A percentile compares a stretch with the other conserved stretches of the same genome.
These are phyloP conservation scores for Argyra leucocephala DNA, from an alignment of 2,888 invertebrate species.

Conservation along the genomic window DNA sequence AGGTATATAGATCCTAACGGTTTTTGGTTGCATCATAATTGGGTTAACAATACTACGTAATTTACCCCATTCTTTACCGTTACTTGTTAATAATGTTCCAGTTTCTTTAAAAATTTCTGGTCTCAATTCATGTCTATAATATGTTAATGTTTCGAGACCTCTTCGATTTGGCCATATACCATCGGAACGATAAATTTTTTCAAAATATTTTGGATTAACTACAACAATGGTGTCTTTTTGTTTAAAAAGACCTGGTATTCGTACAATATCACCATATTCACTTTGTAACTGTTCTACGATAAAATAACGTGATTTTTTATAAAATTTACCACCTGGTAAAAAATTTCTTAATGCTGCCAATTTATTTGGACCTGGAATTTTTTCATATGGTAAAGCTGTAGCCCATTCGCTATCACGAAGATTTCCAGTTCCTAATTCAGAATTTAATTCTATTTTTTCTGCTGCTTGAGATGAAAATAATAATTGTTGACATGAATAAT, in stretches of 20 bases:
- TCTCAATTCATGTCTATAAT: slow-evolving; percentile 41
- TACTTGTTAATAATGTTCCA: slow-evolving; percentile 26
- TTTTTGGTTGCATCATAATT: slow-evolving; percentile 52
- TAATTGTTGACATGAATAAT: background rate
- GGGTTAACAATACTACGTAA: slow-evolving; percentile 56
- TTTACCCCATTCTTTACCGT: slow-evolving; percentile 51
- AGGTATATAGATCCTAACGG: slow-evolving; percentile 45
- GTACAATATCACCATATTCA: slow-evolving; percentile 42
- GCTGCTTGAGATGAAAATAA: background rate
- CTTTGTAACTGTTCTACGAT: slow-evolving; percentile 10
- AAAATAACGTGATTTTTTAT: slow-evolving; percentile 10
- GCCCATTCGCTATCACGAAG: slow-evolving; percentile 31
- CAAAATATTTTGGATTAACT: slow-evolving; percentile 47
- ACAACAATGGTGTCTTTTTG: slow-evolving; percentile 39
- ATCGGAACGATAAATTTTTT: slow-evolving; percentile 42
- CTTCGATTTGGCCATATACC: slow-evolving; percentile 45
- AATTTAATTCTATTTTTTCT: background rate
- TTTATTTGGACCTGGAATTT: slow-evolving; percentile 33
- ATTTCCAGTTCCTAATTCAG: background rate
- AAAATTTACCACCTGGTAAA: slow-evolving; percentile 32
- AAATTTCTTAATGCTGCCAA: slow-evolving; percentile 28
- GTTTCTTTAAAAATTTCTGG: slow-evolving; percentile 30
- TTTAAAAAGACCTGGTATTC: slow-evolving; percentile 40
- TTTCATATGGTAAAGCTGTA: slow-evolving; percentile 30
- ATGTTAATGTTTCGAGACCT: slow-evolving; percentile 40